phyloP scores from a whole-genome alignment of 2,888 invertebrate species.

The Tipula lateralis region DNA sequence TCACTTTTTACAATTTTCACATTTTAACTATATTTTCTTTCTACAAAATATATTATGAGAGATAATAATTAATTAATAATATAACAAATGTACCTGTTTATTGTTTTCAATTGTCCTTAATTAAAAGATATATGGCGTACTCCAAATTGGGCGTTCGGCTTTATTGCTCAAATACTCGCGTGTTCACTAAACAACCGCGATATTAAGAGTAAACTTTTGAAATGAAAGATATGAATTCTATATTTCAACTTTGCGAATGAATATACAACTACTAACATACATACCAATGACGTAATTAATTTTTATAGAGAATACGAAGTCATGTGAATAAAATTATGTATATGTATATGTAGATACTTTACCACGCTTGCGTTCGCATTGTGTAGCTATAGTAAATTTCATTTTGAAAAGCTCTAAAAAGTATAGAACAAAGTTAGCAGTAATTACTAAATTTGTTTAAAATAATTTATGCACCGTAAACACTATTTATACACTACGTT shows the following conservation, averaged over 20 bases:
- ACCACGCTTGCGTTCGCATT: neutral
- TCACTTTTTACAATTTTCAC: neutral
- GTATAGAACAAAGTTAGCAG: too few relatives aligned
- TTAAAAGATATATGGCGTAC: neutral
- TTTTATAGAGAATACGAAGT: neutral
- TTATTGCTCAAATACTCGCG: conserved; percentile 39
- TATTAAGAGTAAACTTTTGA: conserved; percentile 43
- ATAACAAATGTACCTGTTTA: conserved; percentile 40
- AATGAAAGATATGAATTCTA: conserved; percentile 1
- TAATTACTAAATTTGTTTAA: too few relatives aligned
- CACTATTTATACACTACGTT: too few relatives aligned
- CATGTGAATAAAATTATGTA: neutral
- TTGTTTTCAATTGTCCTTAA: neutral
- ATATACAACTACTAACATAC: neutral
- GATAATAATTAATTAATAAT: conserved; percentile 48
- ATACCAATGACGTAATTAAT: neutral
- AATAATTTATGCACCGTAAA: too few relatives aligned
- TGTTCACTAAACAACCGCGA: conserved; percentile 48
- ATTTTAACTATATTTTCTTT: neutral
- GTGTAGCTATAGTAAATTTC: neutral
- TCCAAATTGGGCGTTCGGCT: conserved; percentile 36
- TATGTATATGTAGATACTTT: neutral
- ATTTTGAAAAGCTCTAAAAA: too few relatives aligned
- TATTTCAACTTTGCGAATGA: neutral
- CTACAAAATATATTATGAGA: conserved; percentile 39